phyloP scores from a whole-genome alignment of 1,140 invertebrate genomes.

The Littorina saxatilis region DNA sequence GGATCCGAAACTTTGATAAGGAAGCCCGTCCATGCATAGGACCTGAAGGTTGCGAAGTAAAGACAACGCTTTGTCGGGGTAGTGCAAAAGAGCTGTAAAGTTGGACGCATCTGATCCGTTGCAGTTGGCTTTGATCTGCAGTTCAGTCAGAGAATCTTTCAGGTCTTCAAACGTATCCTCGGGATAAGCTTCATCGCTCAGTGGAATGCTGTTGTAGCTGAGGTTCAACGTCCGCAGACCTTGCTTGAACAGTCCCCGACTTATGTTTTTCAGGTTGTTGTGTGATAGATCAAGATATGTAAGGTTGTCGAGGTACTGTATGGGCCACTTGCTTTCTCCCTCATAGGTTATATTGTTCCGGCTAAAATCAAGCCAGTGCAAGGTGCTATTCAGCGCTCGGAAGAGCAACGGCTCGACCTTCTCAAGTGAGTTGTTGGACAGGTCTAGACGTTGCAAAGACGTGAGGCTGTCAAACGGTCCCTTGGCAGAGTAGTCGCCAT shows the following conservation, averaged over 20 bases:
- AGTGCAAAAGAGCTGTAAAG: neutral
- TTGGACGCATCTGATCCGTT: too few relatives aligned
- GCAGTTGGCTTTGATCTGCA: slow-evolving; percentile 6
- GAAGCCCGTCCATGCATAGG: slow-evolving; percentile 21
- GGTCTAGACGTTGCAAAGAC: neutral
- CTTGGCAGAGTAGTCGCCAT: too few relatives aligned
- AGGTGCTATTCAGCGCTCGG: neutral
- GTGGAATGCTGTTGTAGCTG: neutral
- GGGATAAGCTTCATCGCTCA: slow-evolving; percentile 24
- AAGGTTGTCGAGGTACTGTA: neutral
- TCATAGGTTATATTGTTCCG: too few relatives aligned
- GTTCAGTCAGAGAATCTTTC: neutral
- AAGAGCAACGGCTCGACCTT: neutral
- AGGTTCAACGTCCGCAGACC: slow-evolving; percentile 18
- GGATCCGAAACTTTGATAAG: neutral
- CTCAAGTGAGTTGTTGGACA: neutral
- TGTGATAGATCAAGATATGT: slow-evolving; percentile 28
- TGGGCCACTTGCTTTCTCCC: neutral
- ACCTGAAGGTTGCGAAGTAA: neutral
- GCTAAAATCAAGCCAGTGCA: too few relatives aligned
- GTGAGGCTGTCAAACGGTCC: neutral
- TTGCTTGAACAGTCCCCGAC: neutral
- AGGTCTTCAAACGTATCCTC: neutral
- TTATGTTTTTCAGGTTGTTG: slow-evolving; percentile 22
- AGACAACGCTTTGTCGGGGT: slow-evolving; percentile 15